Evolutionary conservation across 1,140 invertebrate genomes (phyloP), one percentile per base, ranked within the genome.

Genomic region (Plodia interpunctella): DNA sequence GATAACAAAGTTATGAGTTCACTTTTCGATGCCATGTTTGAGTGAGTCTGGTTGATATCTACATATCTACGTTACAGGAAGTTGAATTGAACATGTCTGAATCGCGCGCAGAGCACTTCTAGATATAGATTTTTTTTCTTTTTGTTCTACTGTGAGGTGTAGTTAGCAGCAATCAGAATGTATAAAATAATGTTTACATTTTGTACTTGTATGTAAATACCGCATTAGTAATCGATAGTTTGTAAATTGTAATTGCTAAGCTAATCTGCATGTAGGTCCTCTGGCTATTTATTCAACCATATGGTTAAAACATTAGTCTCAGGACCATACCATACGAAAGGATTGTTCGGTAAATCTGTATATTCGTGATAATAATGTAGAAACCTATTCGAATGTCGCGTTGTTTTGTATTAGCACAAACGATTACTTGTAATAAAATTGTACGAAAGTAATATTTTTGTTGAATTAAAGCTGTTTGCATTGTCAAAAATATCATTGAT

Each of bases 321-420:
- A 5, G 13, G 13, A n/a, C 38, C 13, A 1, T 17, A n/a, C 2
- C n/a, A n/a, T n/a, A n/a, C 15, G 9, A 17, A 44, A 6, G 38
- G 15, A 15, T 44, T 15, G 65, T 59, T 65, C 53, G 58, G 62
- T 65, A 51, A 62, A 32, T 32, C 30, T 60, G 62, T 69, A 56
- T 69, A 70, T 63, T 70, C 61, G 64, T 62, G 64, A 67, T 71
- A 67, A 65, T 66, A 60, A 62, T 58, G 65, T 67, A 67, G 64
- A 25, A 63, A 55, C 28, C 58, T 59, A 55, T 63, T 62, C 35
- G 60, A 20, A 53, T 65, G 62, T 67, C 71, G 63, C 57, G 62
- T 71, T 71, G 62, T 70, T 74, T 71, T 74, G 66, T 74, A 71
- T 63, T 65, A 69, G 69, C 66, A 69, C 63, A 73, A 67, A 73